phyloP scores from a whole-genome alignment of 2,888 invertebrate species.

The Lamproptera curius region DNA sequence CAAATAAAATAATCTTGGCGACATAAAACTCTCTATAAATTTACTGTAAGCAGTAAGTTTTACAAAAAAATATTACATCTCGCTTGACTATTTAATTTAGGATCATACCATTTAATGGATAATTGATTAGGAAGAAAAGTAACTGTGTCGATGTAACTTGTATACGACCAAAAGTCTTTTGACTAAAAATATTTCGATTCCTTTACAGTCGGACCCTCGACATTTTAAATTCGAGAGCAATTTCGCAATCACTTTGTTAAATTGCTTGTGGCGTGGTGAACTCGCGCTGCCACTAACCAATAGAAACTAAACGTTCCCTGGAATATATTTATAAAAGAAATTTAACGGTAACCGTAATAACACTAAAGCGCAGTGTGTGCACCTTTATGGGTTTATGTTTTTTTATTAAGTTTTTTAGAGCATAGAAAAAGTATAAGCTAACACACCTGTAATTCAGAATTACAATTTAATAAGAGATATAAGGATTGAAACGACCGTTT shows the following conservation, averaged over 20 bases:
- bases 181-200: neutral
- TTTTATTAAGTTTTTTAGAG: neutral
- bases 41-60: too few species aligned
- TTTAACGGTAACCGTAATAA: neutral
- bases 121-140: too few species aligned
- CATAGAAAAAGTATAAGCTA: neutral
- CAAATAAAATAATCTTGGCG: too few species aligned
- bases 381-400: neutral
- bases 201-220: slow-evolving; percentile 2
- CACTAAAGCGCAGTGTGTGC: neutral
- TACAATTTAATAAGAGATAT: neutral
- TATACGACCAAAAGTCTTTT: too few species aligned
- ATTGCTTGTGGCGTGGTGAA: slow-evolving; percentile 19
- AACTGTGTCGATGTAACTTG: too few species aligned
- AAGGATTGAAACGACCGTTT: too few species aligned
- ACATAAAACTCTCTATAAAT: too few species aligned
- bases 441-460: neutral
- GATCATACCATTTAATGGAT: too few species aligned
- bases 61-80: too few species aligned
- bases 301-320: slow-evolving; percentile 10
- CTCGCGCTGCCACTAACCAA: slow-evolving; percentile 12
- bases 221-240: slow-evolving; percentile 17
- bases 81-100: too few species aligned
- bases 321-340: slow-evolving; percentile 9
- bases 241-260: slow-evolving; percentile 20